Evolutionary conservation across 1,140 invertebrate species (phyloP).

Genomic region (Oreohelix idahoensis): DNA sequence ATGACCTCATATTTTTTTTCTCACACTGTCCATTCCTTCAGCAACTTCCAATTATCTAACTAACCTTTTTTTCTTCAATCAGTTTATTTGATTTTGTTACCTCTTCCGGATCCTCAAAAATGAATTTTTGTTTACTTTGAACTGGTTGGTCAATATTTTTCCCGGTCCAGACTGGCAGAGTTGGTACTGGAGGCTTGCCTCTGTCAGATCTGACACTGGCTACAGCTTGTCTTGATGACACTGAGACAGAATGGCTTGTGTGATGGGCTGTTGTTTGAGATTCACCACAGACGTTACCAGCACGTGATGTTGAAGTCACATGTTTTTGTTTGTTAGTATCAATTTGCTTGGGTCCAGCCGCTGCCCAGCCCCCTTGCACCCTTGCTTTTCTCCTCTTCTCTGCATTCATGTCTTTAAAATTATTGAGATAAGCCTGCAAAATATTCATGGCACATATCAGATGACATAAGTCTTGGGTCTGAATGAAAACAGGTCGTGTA

Average conservation of each 20-base stretch:
- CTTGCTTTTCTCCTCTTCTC: constrained; percentile 59
- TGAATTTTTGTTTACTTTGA: constrained; percentile 57
- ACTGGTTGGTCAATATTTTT: constrained; percentile 62
- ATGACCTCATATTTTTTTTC: too few relatives aligned
- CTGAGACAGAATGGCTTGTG: neutral
- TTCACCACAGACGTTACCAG: neutral
- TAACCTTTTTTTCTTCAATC: too few relatives aligned
- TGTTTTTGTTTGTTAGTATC: neutral
- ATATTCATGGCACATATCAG: too few relatives aligned
- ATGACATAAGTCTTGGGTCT: too few relatives aligned
- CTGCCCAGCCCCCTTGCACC: constrained; percentile 71
- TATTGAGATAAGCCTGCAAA: too few relatives aligned
- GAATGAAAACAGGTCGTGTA: too few relatives aligned
- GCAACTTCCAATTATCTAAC: too few relatives aligned
- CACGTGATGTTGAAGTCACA: neutral
- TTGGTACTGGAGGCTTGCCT: neutral
- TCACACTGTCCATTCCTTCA: too few relatives aligned
- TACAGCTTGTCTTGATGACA: neutral
- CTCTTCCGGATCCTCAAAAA: constrained; percentile 62
- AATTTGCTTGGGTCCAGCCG: constrained; percentile 36
- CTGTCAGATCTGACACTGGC: neutral
- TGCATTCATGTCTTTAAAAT: constrained; percentile 51
- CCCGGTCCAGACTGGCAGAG: constrained; percentile 58
- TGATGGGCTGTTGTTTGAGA: too few relatives aligned
- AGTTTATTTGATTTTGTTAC: constrained; percentile 32